Conservation (phyloP, 53 echinoderm and acorn worm species). For the Astropecten irregularis region DNA sequence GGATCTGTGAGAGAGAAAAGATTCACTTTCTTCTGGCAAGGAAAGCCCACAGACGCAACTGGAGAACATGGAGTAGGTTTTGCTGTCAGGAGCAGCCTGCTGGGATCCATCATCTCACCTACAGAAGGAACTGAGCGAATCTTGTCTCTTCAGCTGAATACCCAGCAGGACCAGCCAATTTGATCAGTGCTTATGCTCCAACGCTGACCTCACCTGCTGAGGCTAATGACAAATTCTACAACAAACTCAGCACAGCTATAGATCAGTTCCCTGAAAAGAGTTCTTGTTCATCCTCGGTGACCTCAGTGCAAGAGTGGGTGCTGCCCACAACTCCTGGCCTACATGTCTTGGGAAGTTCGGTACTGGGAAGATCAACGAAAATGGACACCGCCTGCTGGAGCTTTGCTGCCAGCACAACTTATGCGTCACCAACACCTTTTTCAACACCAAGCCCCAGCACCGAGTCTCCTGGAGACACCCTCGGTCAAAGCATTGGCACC, state of each 20-base stretch:
- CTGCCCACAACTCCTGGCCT: too few species aligned
- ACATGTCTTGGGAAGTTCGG: constrained; percentile 40
- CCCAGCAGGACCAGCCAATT: neutral
- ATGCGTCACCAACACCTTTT: constrained; percentile 49
- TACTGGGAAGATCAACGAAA: constrained; percentile 56
- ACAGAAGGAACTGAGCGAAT: constrained; percentile 9
- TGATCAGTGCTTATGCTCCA: too few species aligned
- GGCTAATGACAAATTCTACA: constrained; percentile 34
- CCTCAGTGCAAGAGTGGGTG: constrained; percentile 24
- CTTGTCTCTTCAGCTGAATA: neutral
- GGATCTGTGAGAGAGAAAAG: neutral
- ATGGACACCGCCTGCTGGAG: constrained; percentile 42
- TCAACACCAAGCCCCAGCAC: constrained; percentile 33
- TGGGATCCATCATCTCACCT: too few species aligned
- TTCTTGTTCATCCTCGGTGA: neutral
- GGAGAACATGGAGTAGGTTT: too few species aligned
- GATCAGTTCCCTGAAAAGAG: neutral
- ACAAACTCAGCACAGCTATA: neutral
- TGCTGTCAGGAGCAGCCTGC: too few species aligned
- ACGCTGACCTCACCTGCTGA: too few species aligned
- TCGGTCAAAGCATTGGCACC: constrained; percentile 54
- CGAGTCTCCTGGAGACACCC: constrained; percentile 54
- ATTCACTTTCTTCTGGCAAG: neutral
- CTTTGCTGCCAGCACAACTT: constrained; percentile 20
- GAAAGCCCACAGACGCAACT: neutral